Percentiles rank a stretch among this genome's conserved stretches.
Conservation (phyloP, 2,888 invertebrate genomes). For the Agrypnus murinus region DNA sequence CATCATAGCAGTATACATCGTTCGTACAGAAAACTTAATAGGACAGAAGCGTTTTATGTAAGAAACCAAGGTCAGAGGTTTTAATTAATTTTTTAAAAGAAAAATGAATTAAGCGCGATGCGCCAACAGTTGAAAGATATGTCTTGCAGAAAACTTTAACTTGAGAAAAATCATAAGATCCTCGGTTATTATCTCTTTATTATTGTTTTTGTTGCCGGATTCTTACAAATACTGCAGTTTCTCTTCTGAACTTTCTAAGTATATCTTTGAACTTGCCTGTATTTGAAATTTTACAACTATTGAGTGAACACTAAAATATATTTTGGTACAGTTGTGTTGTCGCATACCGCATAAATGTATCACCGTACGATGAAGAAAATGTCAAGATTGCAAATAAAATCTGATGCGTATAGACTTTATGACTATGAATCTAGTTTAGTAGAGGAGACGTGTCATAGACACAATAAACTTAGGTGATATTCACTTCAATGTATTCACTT, state of each 20-base stretch:
- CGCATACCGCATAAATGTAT: too few species aligned
- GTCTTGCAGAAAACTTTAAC: not conserved
- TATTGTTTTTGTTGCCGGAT: constrained; percentile 3
- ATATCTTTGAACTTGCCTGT: too few species aligned
- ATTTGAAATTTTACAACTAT: too few species aligned
- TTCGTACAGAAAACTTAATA: not conserved
- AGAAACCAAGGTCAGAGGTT: not conserved
- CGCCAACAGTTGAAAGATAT: constrained; percentile 1
- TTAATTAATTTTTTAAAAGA: constrained; percentile 17
- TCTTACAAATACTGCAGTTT: not conserved
- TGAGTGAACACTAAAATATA: too few species aligned
- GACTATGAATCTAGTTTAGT: too few species aligned
- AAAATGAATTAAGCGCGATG: constrained; percentile 2
- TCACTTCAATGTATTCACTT: too few species aligned
- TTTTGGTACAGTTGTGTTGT: too few species aligned
- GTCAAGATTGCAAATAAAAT: too few species aligned
- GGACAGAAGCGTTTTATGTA: not conserved
- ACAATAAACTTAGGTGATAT: too few species aligned
- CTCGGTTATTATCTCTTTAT: constrained; percentile 13
- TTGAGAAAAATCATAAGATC: not conserved
- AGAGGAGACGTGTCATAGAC: too few species aligned
- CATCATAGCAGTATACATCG: not conserved
- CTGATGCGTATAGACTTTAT: too few species aligned
- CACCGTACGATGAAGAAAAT: too few species aligned
- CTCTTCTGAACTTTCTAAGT: not conserved